Evolutionary conservation across 1,140 invertebrate species (phyloP).

Genomic region (Drosophila equinoxialis): DNA sequence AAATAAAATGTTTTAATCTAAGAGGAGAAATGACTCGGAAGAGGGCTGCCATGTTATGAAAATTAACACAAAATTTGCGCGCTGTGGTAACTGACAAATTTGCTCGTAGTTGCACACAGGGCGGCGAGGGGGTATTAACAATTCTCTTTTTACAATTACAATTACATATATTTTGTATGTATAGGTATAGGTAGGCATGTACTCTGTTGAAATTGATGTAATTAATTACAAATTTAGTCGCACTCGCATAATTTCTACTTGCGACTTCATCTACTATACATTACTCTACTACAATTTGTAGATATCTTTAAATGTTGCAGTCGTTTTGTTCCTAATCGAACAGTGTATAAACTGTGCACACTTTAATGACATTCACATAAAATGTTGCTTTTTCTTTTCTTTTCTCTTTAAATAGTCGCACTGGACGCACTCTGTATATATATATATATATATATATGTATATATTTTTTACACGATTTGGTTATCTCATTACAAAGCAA

Average conservation of each 20-base stretch:
- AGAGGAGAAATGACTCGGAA: constrained; percentile 55
- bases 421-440: constrained; percentile 32
- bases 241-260: constrained; percentile 55
- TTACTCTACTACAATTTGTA: constrained; percentile 51
- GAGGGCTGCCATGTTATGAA: constrained; percentile 48
- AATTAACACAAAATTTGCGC: constrained; percentile 53
- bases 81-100: constrained; percentile 26
- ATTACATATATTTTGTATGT: constrained; percentile 23
- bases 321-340: constrained; percentile 48
- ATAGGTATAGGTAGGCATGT: constrained; percentile 26
- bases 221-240: constrained; percentile 67
- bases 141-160: constrained; percentile 62
- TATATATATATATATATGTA: neutral
- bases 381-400: constrained; percentile 30
- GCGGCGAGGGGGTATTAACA: constrained; percentile 39
- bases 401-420: constrained; percentile 25
- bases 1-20: constrained; percentile 48
- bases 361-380: constrained; percentile 61
- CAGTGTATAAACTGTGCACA: constrained; percentile 44
- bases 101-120: constrained; percentile 27
- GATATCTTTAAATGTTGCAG: constrained; percentile 59
- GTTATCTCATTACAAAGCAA: constrained; percentile 75
- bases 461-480: constrained; percentile 76
- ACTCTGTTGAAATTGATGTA: constrained; percentile 55
- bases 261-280: constrained; percentile 65